phyloP scores from a whole-genome alignment of 2,113 vertebrate genomes.

The Tyto alba region DNA sequence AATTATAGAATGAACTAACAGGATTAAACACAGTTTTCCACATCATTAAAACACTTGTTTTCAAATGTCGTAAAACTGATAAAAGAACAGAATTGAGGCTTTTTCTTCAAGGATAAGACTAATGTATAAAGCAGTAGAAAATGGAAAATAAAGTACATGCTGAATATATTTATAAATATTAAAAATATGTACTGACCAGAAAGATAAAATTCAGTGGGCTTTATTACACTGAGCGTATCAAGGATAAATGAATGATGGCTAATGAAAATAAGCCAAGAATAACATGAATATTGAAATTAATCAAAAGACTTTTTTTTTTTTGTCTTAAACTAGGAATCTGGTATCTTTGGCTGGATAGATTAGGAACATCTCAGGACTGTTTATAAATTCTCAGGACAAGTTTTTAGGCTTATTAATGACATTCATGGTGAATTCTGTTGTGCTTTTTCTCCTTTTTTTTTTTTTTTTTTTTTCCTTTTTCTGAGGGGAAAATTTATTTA shows the following conservation, averaged over 20 bases:
- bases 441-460: neutral
- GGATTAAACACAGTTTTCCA: constrained; percentile 19
- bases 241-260: neutral
- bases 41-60: constrained; percentile 45
- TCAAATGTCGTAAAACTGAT: neutral
- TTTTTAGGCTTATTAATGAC: neutral
- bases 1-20: constrained; percentile 25
- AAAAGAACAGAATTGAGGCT: neutral
- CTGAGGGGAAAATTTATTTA: neutral
- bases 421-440: neutral
- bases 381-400: neutral
- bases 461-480: neutral
- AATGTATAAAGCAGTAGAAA: neutral
- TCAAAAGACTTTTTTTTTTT: neutral
- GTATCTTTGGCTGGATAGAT: neutral
- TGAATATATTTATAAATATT: neutral
- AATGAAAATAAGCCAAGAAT: neutral
- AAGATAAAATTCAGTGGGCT: neutral
- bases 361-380: neutral
- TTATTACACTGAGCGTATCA: neutral
- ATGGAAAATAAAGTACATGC: neutral
- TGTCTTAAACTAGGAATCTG: neutral
- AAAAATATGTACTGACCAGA: neutral
- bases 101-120: neutral
- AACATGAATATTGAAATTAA: neutral